Evolutionary conservation across 2,797 vertebrate species (phyloP).

Genomic region (Pogoniulus pusillus): DNA sequence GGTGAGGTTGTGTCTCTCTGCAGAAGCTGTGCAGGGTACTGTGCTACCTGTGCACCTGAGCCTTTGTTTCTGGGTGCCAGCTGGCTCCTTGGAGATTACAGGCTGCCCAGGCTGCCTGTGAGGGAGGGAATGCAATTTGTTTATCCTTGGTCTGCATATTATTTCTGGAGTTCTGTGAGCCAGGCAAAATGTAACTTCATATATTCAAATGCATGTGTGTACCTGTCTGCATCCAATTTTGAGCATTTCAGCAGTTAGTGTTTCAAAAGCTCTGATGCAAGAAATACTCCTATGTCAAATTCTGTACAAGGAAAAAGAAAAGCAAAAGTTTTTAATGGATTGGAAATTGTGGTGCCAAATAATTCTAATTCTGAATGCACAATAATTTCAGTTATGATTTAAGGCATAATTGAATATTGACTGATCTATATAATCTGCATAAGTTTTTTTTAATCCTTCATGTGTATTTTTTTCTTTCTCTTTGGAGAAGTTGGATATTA

Average conservation of each 20-base stretch:
- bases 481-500: neutral
- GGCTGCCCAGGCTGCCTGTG: neutral
- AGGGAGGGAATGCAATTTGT: neutral
- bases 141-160: neutral
- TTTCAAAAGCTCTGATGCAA: neutral
- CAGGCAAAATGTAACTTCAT: neutral
- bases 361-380: neutral
- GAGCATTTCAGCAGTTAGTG: neutral
- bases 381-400: neutral
- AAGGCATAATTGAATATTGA: neutral
- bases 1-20: accelerated
- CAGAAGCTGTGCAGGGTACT: neutral
- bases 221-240: neutral
- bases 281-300: neutral
- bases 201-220: neutral
- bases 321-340: neutral
- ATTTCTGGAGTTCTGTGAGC: neutral
- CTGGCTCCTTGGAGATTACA: neutral
- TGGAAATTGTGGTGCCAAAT: neutral
- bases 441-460: neutral
- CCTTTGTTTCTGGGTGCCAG: neutral
- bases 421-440: neutral
- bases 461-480: neutral
- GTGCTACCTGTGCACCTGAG: accelerated
- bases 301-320: neutral